Percentiles rank a stretch among this genome's conserved stretches.
Evolutionary conservation across 2,113 vertebrate genomes (phyloP).

Genomic region (Indicator indicator): DNA sequence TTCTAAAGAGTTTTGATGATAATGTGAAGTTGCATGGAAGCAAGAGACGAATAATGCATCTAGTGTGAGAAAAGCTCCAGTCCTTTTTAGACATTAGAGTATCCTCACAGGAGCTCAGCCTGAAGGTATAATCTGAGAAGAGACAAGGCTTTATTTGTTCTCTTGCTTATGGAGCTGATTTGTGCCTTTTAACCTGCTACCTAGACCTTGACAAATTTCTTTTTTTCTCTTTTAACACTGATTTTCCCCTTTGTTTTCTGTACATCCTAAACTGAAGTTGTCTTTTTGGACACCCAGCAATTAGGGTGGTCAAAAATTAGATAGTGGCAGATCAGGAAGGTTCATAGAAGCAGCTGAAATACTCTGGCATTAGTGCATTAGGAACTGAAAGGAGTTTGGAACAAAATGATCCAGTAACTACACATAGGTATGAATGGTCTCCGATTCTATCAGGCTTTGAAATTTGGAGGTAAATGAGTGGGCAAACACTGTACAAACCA

Average conservation of each 20-base stretch:
- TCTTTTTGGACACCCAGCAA: background rate
- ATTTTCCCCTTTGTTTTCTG: background rate
- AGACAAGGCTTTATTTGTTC: background rate
- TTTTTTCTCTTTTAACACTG: background rate
- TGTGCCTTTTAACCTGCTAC: background rate
- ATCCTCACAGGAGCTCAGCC: background rate
- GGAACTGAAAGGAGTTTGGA: background rate
- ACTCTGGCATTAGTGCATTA: background rate
- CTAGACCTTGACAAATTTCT: background rate
- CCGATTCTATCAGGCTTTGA: background rate
- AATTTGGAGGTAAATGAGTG: background rate
- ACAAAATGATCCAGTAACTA: background rate
- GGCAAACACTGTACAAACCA: background rate
- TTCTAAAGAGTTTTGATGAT: background rate
- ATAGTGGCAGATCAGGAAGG: background rate
- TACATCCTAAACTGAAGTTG: background rate
- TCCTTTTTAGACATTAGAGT: background rate
- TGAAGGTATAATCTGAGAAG: background rate
- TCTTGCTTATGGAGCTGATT: background rate
- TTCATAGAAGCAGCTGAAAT: background rate
- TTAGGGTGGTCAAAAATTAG: background rate
- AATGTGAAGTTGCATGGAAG: background rate
- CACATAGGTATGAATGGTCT: too few species aligned
- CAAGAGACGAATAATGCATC: background rate
- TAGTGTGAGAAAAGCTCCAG: conserved; percentile 12